These are phyloP conservation scores for Exephanes ischioxanthus DNA, from an alignment of 2,888 invertebrate genomes.

Conservation along the genomic window DNA sequence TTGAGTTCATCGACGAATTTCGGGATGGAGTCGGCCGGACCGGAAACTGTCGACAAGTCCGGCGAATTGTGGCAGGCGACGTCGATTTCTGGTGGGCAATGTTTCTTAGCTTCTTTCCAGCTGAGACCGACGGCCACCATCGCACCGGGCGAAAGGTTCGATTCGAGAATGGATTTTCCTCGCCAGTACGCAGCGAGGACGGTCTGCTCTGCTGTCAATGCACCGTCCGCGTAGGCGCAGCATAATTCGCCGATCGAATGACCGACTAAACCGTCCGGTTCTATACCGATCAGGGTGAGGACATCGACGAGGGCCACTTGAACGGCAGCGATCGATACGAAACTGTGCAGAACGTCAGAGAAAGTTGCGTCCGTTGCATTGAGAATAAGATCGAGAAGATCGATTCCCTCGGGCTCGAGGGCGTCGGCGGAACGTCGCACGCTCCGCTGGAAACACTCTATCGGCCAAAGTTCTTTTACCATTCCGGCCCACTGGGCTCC, in stretches of 20 bases:
- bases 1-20: conserved; percentile 90
- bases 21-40: conserved; percentile 90
- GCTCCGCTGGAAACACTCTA: conserved; percentile 93
- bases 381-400: conserved; percentile 93
- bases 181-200: conserved; percentile 97
- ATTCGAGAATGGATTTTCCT: conserved; percentile 93
- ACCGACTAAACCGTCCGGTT: conserved; percentile 97
- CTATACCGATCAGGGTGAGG: conserved; percentile 90
- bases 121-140: conserved; percentile 97
- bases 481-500: conserved; percentile 99
- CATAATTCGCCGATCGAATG: conserved; percentile 97
- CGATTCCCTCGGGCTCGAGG: conserved; percentile 92
- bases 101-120: conserved; percentile 92
- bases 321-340: conserved; percentile 97
- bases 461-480: conserved; percentile 93
- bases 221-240: conserved; percentile 99
- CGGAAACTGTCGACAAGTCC: conserved; percentile 98
- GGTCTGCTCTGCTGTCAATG: conserved; percentile 97
- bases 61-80: conserved; percentile 98
- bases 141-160: conserved; percentile 90
- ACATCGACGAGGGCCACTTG: conserved; percentile 98
- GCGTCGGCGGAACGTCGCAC: conserved; percentile 92
- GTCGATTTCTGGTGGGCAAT: conserved; percentile 92
- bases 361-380: conserved; percentile 92
- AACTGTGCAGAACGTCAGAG: conserved; percentile 95